Conservation (phyloP, 2,797 vertebrate species). For the Remorina albescens region DNA sequence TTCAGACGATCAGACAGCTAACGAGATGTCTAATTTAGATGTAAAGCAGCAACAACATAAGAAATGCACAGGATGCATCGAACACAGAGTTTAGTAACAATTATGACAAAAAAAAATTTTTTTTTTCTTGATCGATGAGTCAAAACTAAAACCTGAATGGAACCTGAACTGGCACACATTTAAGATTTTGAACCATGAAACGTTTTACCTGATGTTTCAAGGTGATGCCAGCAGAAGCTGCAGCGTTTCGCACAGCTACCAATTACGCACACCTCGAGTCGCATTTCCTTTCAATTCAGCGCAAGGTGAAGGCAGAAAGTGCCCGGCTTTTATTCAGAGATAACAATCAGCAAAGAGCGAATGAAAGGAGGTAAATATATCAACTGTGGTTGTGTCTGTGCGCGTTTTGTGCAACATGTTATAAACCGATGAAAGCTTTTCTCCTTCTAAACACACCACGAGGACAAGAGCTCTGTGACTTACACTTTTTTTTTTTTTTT, state of each 20-base stretch:
- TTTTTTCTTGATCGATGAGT: background rate
- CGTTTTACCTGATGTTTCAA: background rate
- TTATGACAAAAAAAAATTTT: too few relatives aligned
- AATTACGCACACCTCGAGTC: constrained; percentile 45
- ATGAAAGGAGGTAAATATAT: constrained; percentile 31
- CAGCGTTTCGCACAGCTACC: background rate
- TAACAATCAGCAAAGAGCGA: constrained; percentile 21
- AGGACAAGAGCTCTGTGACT: constrained; percentile 24
- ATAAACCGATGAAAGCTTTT: constrained; percentile 18
- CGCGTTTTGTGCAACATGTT: constrained; percentile 31
- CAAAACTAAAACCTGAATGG: background rate
- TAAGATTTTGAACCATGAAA: background rate
- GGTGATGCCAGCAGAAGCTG: background rate
- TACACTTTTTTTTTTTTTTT: background rate
- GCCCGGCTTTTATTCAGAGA: constrained; percentile 37
- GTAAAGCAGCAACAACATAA: too few relatives aligned
- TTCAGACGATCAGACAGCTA: too few relatives aligned
- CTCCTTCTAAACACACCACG: constrained; percentile 12
- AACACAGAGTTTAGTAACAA: too few relatives aligned
- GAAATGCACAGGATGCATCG: too few relatives aligned
- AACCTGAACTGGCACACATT: background rate
- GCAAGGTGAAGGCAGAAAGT: constrained; percentile 28
- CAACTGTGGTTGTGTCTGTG: constrained; percentile 21
- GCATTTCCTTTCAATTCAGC: constrained; percentile 12
- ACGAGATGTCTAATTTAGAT: too few relatives aligned